These are phyloP conservation scores for Artemia sp. DNA, from an alignment of 2,888 invertebrate genomes.

Conservation along the genomic window DNA sequence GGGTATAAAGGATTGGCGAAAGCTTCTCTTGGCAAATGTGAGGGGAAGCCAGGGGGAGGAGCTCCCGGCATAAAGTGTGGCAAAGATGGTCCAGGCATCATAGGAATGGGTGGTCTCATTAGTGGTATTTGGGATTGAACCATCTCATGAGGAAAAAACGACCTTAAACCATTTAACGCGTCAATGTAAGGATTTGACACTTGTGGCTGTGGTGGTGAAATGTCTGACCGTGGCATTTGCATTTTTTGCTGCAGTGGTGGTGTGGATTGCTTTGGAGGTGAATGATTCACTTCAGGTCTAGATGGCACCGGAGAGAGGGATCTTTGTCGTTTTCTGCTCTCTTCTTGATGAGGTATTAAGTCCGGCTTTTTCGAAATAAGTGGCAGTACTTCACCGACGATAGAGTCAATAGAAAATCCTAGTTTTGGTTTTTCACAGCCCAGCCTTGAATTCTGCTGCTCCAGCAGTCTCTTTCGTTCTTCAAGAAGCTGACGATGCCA, in stretches of 20 bases:
- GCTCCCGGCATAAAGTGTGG: background rate
- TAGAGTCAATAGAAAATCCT: slow-evolving; percentile 85
- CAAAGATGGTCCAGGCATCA: background rate
- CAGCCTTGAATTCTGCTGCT: background rate
- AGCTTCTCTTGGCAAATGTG: slow-evolving; percentile 4
- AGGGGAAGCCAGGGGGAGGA: slow-evolving; percentile 1
- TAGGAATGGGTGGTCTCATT: background rate
- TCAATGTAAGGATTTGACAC: background rate
- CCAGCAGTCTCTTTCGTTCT: background rate
- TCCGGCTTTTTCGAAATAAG: background rate
- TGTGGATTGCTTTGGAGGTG: background rate
- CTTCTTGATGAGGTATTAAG: background rate
- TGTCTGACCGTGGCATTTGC: background rate
- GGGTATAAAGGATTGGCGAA: slow-evolving; percentile 3
- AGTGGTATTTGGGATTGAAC: background rate
- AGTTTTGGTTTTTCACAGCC: slow-evolving; percentile 57
- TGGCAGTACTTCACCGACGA: slow-evolving; percentile 49
- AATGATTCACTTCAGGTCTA: background rate
- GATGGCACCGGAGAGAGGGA: background rate
- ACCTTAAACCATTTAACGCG: background rate
- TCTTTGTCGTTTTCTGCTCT: background rate
- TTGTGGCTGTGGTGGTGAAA: background rate
- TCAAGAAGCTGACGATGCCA: slow-evolving; percentile 6
- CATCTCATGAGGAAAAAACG: background rate
- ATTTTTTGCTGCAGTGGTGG: background rate